These are phyloP conservation scores for Nanorana parkeri DNA, from an alignment of 2,113 vertebrate species.

Conservation along the genomic window DNA sequence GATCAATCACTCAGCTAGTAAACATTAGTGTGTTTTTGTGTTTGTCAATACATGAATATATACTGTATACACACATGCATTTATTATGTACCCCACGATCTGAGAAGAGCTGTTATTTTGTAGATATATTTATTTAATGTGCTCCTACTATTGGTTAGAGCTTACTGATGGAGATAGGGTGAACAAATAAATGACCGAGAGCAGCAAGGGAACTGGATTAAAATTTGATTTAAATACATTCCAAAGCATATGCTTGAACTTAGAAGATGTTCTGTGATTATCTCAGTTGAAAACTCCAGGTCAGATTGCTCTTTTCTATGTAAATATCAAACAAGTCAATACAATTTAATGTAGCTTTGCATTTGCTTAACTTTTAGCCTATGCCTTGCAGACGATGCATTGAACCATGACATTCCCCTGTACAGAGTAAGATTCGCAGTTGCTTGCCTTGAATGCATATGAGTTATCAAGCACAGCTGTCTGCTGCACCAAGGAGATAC, in stretches of 20 bases:
- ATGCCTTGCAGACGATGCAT: conserved; percentile 44
- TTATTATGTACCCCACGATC: too few species aligned
- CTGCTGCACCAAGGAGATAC: conserved; percentile 41
- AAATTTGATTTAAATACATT: conserved; percentile 9
- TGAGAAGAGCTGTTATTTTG: too few species aligned
- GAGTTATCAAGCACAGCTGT: conserved; percentile 47
- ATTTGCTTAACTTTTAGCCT: conserved; percentile 54
- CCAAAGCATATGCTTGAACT: background rate
- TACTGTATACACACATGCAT: too few species aligned
- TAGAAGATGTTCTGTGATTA: conserved; percentile 8
- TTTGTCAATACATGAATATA: too few species aligned
- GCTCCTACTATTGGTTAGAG: background rate
- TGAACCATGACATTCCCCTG: conserved; percentile 49
- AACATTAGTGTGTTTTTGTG: too few species aligned
- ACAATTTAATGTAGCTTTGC: conserved; percentile 55
- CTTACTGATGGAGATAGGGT: background rate
- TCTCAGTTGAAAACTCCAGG: conserved; percentile 34
- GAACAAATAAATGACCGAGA: background rate
- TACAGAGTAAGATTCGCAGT: conserved; percentile 33
- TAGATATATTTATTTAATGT: background rate
- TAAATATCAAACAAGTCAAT: conserved; percentile 54
- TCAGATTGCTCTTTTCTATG: conserved; percentile 30
- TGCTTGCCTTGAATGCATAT: conserved; percentile 53
- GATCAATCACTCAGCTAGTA: too few species aligned
- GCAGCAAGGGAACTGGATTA: background rate